Evolutionary conservation across 2,797 vertebrate species (phyloP).

Genomic region (Labroides dimidiatus): DNA sequence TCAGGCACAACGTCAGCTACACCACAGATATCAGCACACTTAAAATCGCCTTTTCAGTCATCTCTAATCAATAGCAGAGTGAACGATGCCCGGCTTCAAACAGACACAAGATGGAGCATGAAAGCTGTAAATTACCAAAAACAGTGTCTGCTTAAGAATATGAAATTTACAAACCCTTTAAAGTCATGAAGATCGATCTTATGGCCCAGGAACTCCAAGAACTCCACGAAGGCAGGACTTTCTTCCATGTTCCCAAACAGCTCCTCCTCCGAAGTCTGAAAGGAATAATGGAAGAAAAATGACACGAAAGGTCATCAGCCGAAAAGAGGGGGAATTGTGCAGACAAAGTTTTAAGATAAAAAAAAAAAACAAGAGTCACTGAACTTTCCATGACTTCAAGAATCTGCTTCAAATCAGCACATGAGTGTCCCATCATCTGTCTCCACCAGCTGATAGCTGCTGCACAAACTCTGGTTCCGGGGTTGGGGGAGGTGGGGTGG

Average conservation of each 20-base stretch:
- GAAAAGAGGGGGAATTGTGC: too few relatives aligned
- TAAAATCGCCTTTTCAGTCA: slow-evolving; percentile 32
- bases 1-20: slow-evolving; percentile 51
- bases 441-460: too few relatives aligned
- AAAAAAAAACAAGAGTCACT: too few relatives aligned
- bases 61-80: slow-evolving; percentile 41
- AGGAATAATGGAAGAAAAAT: slow-evolving; percentile 11
- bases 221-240: slow-evolving; percentile 92
- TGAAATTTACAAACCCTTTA: slow-evolving; percentile 88
- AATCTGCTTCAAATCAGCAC: too few relatives aligned
- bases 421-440: too few relatives aligned
- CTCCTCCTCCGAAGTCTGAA: slow-evolving; percentile 94
- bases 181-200: slow-evolving; percentile 96
- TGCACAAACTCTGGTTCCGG: too few relatives aligned
- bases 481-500: too few relatives aligned
- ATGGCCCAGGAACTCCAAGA: slow-evolving; percentile 93
- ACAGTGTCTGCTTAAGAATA: too few relatives aligned
- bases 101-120: neutral
- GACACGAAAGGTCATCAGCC: slow-evolving; percentile 1
- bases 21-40: slow-evolving; percentile 43
- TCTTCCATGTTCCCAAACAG: slow-evolving; percentile 95
- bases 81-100: slow-evolving; percentile 18
- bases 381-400: too few relatives aligned
- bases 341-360: too few relatives aligned
- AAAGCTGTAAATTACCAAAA: neutral